Conservation (phyloP, 2,888 invertebrate genomes). For the Pecten maximus region DNA sequence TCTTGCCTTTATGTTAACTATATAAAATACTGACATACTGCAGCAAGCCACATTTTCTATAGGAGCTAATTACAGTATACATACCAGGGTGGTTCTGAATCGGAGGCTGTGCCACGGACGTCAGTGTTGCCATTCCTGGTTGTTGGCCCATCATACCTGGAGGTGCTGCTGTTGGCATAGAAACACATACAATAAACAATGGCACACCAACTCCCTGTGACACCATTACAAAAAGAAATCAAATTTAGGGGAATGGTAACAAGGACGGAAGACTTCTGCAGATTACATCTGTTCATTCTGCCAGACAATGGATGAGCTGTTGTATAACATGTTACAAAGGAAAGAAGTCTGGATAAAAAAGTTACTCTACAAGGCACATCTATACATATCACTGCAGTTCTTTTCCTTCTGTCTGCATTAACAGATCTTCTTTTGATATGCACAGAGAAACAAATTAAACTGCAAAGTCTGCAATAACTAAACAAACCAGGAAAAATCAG, state of each 20-base stretch:
- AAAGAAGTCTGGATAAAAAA: neutral
- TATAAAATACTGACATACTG: no score
- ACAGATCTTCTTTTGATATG: neutral
- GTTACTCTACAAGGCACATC: no score
- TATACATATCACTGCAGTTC: neutral
- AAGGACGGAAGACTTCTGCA: neutral
- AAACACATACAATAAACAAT: neutral
- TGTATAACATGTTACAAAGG: neutral
- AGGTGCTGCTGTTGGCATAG: constrained; percentile 7
- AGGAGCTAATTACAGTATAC: no score
- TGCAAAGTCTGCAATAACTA: neutral
- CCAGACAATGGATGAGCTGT: neutral
- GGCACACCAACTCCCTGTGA: neutral
- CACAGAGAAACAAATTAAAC: neutral
- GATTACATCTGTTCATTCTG: no score
- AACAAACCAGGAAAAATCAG: neutral
- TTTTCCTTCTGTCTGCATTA: neutral
- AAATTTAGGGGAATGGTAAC: neutral
- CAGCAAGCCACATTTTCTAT: no score
- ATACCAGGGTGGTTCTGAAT: neutral
- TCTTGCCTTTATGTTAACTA: no score
- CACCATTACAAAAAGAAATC: neutral
- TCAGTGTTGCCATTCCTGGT: neutral
- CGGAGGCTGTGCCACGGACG: neutral
- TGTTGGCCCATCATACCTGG: constrained; percentile 11